Conservation (phyloP, 2,113 vertebrate species). For the Calidris pugnax region DNA sequence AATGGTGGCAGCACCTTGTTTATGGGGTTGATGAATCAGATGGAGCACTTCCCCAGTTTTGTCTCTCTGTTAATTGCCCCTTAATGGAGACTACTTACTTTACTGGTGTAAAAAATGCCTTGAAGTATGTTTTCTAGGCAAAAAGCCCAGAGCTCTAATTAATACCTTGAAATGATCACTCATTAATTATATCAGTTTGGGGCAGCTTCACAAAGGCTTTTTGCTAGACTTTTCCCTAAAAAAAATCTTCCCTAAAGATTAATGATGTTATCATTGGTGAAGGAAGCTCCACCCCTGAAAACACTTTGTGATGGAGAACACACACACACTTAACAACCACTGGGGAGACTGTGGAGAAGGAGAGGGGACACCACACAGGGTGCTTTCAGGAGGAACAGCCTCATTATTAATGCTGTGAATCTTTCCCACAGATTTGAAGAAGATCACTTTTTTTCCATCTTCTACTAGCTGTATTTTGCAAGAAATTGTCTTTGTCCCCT, state of each 20-base stretch:
- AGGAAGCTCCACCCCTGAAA: not conserved
- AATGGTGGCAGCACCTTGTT: slow-evolving; percentile 50
- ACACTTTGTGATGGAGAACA: not conserved
- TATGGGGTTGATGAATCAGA: slow-evolving; percentile 53
- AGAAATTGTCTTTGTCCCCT: not conserved
- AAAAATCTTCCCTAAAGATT: not conserved
- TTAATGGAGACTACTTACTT: slow-evolving; percentile 62
- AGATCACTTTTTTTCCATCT: not conserved
- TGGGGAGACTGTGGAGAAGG: not conserved
- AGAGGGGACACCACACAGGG: not conserved
- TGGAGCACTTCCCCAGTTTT: slow-evolving; percentile 30
- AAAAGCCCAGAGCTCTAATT: slow-evolving; percentile 48
- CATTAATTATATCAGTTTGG: not conserved
- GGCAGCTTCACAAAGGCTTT: not conserved
- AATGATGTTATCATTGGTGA: not conserved
- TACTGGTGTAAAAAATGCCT: slow-evolving; percentile 45
- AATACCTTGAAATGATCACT: slow-evolving; percentile 38
- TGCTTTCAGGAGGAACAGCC: not conserved
- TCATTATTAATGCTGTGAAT: not conserved
- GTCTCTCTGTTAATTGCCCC: slow-evolving; percentile 64
- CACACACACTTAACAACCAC: not conserved
- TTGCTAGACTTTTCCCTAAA: slow-evolving; percentile 3
- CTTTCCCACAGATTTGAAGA: not conserved
- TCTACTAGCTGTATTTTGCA: not conserved
- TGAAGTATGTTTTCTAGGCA: slow-evolving; percentile 60